Conservation (phyloP, 2,113 vertebrate genomes). For the Odontophorus gujanensis region DNA sequence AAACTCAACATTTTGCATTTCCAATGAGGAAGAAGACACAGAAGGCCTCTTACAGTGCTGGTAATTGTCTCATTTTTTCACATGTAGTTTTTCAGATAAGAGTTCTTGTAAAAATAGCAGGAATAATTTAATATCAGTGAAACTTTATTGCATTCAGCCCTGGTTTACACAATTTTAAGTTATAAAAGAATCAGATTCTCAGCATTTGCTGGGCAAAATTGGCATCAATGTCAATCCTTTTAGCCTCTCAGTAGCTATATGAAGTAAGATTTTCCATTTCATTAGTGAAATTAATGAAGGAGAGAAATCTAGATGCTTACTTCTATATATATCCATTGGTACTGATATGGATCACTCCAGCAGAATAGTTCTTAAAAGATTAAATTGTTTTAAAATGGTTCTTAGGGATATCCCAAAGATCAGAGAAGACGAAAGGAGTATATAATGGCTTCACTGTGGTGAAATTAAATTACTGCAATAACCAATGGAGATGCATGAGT, state of each 20-base stretch:
- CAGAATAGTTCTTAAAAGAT: not conserved
- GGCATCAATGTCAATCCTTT: not conserved
- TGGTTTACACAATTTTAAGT: not conserved
- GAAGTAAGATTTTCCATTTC: not conserved
- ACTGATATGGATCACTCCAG: not conserved
- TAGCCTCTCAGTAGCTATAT: accelerated
- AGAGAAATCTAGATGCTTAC: not conserved
- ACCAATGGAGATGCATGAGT: not conserved
- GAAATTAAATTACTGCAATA: not conserved
- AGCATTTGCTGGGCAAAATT: not conserved
- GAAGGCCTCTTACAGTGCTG: not conserved
- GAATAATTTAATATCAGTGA: not conserved
- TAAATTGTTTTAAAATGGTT: not conserved
- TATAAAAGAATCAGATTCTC: not conserved
- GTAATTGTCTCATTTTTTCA: not conserved
- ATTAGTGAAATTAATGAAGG: not conserved
- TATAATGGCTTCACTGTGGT: not conserved
- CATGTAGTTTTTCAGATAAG: not conserved
- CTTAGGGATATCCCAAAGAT: not conserved
- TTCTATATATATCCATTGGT: not conserved
- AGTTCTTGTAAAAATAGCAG: not conserved
- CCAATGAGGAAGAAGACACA: not conserved
- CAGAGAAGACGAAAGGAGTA: not conserved
- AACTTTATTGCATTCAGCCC: not conserved
- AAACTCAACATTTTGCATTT: constrained; percentile 3